Evolutionary conservation across 2,888 invertebrate genomes (phyloP).

Genomic region (Hetaerina titia): DNA sequence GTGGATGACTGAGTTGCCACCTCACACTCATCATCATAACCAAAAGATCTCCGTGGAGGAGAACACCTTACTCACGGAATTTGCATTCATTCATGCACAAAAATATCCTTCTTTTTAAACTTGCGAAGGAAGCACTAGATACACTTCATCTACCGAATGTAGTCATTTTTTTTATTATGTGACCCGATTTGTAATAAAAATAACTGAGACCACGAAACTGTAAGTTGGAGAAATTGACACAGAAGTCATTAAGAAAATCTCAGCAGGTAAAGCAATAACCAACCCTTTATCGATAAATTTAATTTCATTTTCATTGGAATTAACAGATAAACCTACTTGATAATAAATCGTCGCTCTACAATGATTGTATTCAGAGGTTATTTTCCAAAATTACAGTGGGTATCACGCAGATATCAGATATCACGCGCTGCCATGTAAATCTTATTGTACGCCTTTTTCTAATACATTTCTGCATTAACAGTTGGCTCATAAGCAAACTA

Average conservation of each 20-base stretch:
- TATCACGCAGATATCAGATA: no score
- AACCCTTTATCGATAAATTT: no score
- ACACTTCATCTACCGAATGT: background rate
- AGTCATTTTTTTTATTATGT: background rate
- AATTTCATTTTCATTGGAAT: no score
- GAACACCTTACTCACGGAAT: background rate
- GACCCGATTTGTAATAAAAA: background rate
- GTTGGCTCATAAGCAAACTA: no score
- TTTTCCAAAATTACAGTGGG: no score
- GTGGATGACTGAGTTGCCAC: conserved; percentile 21
- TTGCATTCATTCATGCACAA: background rate
- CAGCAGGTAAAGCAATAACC: background rate
- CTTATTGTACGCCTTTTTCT: no score
- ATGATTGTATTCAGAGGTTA: no score
- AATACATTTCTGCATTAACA: no score
- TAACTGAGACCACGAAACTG: background rate
- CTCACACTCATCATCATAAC: conserved; percentile 27
- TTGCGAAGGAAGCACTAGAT: background rate
- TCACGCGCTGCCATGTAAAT: no score
- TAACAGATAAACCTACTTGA: no score
- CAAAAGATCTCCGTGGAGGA: background rate
- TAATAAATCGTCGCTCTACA: no score
- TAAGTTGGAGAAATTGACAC: background rate
- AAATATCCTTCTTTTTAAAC: background rate
- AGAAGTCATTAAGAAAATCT: background rate